These are phyloP conservation scores for Mungos mungo DNA, from an alignment of 2,113 vertebrate species.

Conservation along the genomic window DNA sequence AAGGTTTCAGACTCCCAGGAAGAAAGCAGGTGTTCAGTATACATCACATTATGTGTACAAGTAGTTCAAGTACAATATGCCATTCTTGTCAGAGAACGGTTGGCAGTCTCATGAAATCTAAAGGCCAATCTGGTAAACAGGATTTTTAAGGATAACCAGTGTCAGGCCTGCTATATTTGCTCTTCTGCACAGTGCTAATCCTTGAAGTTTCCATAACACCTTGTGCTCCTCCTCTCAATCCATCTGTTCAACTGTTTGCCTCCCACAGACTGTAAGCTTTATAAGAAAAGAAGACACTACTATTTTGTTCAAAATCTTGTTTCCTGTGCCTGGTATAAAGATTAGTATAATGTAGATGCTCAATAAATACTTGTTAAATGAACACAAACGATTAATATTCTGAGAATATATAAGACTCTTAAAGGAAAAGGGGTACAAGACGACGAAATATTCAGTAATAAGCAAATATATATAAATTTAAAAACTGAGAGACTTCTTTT, in stretches of 20 bases:
- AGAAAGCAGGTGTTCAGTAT: background rate
- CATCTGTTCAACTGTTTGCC: background rate
- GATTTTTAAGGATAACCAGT: background rate
- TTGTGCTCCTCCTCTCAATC: background rate
- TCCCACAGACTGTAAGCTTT: background rate
- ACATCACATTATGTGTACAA: background rate
- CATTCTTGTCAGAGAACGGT: background rate
- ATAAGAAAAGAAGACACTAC: background rate
- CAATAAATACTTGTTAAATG: background rate
- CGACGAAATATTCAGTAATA: background rate
- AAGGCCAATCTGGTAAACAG: background rate
- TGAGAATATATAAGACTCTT: background rate
- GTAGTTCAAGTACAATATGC: background rate
- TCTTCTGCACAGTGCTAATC: background rate
- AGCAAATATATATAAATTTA: background rate
- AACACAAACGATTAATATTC: background rate
- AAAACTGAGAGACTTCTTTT: background rate
- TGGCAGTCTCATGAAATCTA: background rate
- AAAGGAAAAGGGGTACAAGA: background rate
- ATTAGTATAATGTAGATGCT: background rate
- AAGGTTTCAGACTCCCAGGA: background rate
- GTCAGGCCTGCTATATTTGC: background rate
- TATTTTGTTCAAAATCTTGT: background rate
- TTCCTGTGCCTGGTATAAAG: background rate
- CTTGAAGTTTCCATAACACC: background rate